Conservation (phyloP, 1,140 invertebrate species). For the Holotrichia oblita region DNA sequence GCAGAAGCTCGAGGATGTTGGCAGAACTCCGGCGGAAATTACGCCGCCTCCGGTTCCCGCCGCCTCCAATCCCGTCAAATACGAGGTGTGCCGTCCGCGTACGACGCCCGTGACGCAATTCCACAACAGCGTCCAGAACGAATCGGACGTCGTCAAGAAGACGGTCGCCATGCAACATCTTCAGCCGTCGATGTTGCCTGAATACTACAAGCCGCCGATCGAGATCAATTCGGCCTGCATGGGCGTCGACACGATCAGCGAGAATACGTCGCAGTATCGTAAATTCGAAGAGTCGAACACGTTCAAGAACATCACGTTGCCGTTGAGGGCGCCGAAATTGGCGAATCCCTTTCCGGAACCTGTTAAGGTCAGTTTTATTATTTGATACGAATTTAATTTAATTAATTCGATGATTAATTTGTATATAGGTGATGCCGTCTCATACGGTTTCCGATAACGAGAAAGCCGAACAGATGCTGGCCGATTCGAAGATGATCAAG, state of each 20-base stretch:
- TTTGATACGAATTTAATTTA: neutral
- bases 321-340: constrained; percentile 55
- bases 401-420: neutral
- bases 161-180: constrained; percentile 37
- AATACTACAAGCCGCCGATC: constrained; percentile 42
- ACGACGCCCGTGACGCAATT: constrained; percentile 23
- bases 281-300: constrained; percentile 53
- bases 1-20: neutral
- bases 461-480: constrained; percentile 49
- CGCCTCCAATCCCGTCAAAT: constrained; percentile 41
- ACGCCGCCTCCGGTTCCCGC: neutral
- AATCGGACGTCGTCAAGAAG: constrained; percentile 24
- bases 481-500: constrained; percentile 6
- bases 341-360: constrained; percentile 57
- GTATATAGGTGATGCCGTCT: constrained; percentile 50
- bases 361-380: constrained; percentile 52
- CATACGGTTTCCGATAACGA: constrained; percentile 57
- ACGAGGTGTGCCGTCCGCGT: constrained; percentile 48
- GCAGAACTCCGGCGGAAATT: neutral
- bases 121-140: constrained; percentile 29
- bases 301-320: constrained; percentile 51
- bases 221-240: constrained; percentile 39
- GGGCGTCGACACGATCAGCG: constrained; percentile 29
- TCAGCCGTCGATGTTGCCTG: constrained; percentile 37
- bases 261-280: constrained; percentile 31